Evolutionary conservation across 2,888 invertebrate species (phyloP), one percentile per base, ranked within the genome.

Genomic region (Ornithoptera alexandrae): DNA sequence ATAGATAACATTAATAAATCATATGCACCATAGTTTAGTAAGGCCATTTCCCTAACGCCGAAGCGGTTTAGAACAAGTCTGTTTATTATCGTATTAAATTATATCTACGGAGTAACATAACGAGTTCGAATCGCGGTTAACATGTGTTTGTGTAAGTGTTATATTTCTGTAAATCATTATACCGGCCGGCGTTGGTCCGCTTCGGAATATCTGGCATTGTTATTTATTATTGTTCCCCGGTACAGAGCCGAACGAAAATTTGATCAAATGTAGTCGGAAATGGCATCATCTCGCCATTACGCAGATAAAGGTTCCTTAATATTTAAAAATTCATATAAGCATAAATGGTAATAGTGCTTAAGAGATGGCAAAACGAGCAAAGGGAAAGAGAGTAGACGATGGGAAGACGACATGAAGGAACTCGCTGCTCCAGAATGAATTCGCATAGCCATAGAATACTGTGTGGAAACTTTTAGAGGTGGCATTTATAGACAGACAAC

Each of bases 11-110:
- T 68, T 63, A 22, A 69, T 69, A 69, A 62, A 62, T 69, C 65
- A 69, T 39, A 56, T 20, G 20, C 18, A 4, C 20, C 17, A 57
- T 42, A 69, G 61, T 61, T 65, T 56, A 62, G 20, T 39, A 65
- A 61, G 59, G 20, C 66, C 30, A 62, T 66, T 50, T 20, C 17
- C 58, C 20, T 36, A 66, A 62, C 66, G 20, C 62, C 57, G 42
- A 24, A 62, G 56, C 65, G 57, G 62, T 58, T 70, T 66, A 66
- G 39, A 30, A 36, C 61, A 30, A 46, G 61, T 70, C 66, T 70
- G 69, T 66, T 69, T 65, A 65, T 65, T 67, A 67, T 63, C 62
- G 42, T 67, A 24, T 70, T 70, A 67, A 67, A 70, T 67, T 67
- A 60, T 67, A 67, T 67, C 67, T 60, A 60, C 63, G 42, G 60